phyloP scores from a whole-genome alignment of 2,888 invertebrate genomes.

The Calameuta idolon region DNA sequence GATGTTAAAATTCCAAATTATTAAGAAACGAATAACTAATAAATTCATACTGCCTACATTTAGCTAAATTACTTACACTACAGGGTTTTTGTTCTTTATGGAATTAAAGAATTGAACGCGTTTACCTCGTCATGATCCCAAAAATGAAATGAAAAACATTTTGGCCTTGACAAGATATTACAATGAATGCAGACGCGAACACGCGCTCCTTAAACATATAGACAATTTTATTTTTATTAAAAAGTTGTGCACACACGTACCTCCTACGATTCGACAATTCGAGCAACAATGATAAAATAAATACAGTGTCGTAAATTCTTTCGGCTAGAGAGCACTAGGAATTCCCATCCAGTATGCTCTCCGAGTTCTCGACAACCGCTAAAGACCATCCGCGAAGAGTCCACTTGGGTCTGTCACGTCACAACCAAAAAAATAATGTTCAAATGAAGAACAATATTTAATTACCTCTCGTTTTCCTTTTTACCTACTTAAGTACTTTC shows the following conservation, averaged over 20 bases:
- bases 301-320: slow-evolving; percentile 57
- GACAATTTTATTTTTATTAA: slow-evolving; percentile 58
- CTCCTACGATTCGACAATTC: slow-evolving; percentile 55
- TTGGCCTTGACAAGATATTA: not conserved
- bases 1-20: not conserved
- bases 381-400: not conserved
- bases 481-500: not conserved
- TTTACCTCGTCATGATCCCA: no score
- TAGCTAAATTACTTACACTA: not conserved
- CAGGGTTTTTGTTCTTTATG: not conserved
- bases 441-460: slow-evolving; percentile 40
- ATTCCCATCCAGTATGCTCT: not conserved
- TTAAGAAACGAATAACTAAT: not conserved
- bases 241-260: slow-evolving; percentile 60
- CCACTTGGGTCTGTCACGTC: slow-evolving; percentile 28
- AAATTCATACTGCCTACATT: not conserved
- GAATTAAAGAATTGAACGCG: not conserved
- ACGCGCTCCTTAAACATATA: slow-evolving; percentile 40
- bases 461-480: not conserved
- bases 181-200: not conserved
- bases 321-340: not conserved
- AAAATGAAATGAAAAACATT: no score
- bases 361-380: not conserved
- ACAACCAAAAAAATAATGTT: slow-evolving; percentile 28
- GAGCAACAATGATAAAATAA: slow-evolving; percentile 66